A percentile compares a stretch with the other conserved stretches of the same genome.
Conservation (phyloP, 2,797 vertebrate species). For the Oreonectes daqikongensis region DNA sequence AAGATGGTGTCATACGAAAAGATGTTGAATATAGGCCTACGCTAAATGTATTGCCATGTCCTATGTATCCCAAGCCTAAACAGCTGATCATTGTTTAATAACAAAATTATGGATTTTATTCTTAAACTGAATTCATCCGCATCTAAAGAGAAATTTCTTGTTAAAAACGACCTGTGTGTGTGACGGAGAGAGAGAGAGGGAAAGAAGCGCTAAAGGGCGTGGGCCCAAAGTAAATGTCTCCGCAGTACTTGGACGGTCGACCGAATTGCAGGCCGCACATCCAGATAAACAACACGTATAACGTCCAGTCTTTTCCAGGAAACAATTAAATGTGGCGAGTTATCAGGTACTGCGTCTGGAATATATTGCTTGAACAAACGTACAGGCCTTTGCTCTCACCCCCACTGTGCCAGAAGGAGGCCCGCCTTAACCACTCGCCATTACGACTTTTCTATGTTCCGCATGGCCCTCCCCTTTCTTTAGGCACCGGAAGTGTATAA, state of each 20-base stretch:
- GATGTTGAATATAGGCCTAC: no score
- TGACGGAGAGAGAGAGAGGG: not conserved
- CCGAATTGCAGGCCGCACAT: constrained; percentile 16
- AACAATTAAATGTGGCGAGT: constrained; percentile 1
- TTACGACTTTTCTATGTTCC: constrained; percentile 33
- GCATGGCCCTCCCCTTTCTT: constrained; percentile 36
- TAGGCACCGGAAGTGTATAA: constrained; percentile 43
- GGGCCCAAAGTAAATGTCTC: constrained; percentile 35
- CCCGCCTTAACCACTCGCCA: constrained; percentile 36
- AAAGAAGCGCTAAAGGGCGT: constrained; percentile 31
- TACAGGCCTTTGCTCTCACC: constrained; percentile 18
- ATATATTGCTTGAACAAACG: constrained; percentile 12
- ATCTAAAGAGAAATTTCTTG: not conserved
- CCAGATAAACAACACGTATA: not conserved
- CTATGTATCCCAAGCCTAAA: no score
- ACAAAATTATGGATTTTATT: not conserved
- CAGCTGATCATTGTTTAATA: not conserved
- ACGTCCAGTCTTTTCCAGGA: not conserved
- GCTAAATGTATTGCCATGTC: no score
- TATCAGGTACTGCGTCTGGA: not conserved
- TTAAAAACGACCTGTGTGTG: constrained; percentile 12
- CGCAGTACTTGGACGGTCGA: constrained; percentile 17
- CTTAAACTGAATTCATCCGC: not conserved
- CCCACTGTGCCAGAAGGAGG: constrained; percentile 15
- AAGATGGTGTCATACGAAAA: no score